Conservation (phyloP, 2,888 invertebrate species). For the Ferdinandea cuprea region DNA sequence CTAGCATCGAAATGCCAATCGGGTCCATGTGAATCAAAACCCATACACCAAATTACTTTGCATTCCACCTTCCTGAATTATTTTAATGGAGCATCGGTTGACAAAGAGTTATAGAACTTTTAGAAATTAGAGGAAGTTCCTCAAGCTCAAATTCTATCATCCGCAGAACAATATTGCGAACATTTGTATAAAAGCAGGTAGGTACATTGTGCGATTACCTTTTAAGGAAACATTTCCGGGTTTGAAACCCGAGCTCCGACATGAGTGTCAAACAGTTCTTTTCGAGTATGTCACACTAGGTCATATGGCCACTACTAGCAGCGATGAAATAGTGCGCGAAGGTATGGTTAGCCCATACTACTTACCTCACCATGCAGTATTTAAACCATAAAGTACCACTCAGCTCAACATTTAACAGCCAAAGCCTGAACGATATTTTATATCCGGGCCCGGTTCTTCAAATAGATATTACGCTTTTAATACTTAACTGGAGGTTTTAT, state of each 20-base stretch:
- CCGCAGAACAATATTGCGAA: background rate
- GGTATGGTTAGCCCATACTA: too few relatives aligned
- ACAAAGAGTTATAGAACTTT: slow-evolving; percentile 16
- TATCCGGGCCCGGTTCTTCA: too few relatives aligned
- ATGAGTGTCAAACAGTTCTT: slow-evolving; percentile 16
- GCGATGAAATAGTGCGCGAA: background rate
- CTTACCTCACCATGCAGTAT: slow-evolving; percentile 25
- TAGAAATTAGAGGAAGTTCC: slow-evolving; percentile 19
- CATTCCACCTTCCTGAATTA: too few relatives aligned
- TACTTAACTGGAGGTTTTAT: background rate
- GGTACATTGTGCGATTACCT: background rate
- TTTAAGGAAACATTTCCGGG: background rate
- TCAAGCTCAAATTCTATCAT: background rate
- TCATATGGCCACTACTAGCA: background rate
- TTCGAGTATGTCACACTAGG: slow-evolving; percentile 12
- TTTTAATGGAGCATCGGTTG: background rate
- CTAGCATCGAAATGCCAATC: too few relatives aligned
- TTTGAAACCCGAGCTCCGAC: too few relatives aligned
- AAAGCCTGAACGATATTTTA: too few relatives aligned
- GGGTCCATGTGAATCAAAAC: too few relatives aligned
- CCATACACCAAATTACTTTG: too few relatives aligned
- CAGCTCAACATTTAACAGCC: too few relatives aligned
- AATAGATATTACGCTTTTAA: too few relatives aligned
- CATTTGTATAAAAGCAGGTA: background rate
- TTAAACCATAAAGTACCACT: slow-evolving; percentile 13